phyloP scores from a whole-genome alignment of 2,797 vertebrate species.

The Orientallactaga sibirica region DNA sequence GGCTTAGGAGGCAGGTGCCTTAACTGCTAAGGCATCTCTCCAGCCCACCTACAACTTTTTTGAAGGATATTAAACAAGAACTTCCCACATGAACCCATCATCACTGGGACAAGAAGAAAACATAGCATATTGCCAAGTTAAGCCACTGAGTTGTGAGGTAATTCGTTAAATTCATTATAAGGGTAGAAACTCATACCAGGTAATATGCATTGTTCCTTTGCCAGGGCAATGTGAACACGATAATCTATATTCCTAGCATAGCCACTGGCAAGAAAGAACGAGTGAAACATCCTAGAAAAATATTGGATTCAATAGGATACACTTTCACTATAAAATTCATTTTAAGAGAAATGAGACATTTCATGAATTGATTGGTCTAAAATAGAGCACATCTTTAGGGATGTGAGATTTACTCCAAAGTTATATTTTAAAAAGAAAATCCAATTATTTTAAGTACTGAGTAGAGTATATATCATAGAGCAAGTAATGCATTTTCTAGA shows the following conservation, averaged over 20 bases:
- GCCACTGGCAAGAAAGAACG: slow-evolving; percentile 37
- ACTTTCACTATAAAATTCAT: slow-evolving; percentile 64
- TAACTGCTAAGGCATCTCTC: no score
- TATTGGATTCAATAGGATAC: not conserved
- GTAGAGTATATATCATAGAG: slow-evolving; percentile 32
- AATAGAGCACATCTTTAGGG: slow-evolving; percentile 63
- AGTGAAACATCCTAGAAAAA: slow-evolving; percentile 43
- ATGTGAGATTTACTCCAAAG: slow-evolving; percentile 54
- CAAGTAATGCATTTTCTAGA: slow-evolving; percentile 28
- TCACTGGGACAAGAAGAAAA: not conserved
- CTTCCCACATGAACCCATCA: not conserved
- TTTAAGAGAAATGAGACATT: slow-evolving; percentile 73
- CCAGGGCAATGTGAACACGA: not conserved
- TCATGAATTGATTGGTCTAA: slow-evolving; percentile 53
- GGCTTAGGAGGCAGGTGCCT: no score
- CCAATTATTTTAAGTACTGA: slow-evolving; percentile 73
- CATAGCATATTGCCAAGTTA: not conserved
- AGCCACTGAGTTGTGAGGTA: not conserved
- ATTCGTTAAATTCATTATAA: not conserved
- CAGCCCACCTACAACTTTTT: not conserved
- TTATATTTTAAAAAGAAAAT: slow-evolving; percentile 74
- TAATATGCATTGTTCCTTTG: not conserved
- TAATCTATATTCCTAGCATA: slow-evolving; percentile 25
- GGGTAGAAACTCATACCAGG: not conserved
- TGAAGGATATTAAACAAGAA: not conserved